Conservation (phyloP, 2,888 invertebrate species). For the Epirrita christyi region DNA sequence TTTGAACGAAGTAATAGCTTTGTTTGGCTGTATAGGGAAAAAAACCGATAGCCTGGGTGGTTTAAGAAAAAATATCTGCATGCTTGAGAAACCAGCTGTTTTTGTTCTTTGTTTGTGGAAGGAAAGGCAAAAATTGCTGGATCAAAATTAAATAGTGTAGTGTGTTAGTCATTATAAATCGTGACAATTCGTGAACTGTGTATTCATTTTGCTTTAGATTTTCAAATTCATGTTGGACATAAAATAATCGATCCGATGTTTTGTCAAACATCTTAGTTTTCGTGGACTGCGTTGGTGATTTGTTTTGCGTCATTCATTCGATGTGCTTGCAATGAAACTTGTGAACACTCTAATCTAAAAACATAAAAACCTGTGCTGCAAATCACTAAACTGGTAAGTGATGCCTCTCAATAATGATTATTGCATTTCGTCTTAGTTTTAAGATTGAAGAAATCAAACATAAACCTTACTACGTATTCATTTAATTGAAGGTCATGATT, state of each 20-base stretch:
- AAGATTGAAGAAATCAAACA: not conserved
- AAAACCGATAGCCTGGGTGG: constrained; percentile 19
- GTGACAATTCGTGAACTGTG: constrained; percentile 67
- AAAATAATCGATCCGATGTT: constrained; percentile 71
- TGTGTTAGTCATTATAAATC: constrained; percentile 52
- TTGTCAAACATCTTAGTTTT: constrained; percentile 64
- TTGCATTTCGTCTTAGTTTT: not conserved
- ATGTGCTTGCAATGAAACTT: constrained; percentile 44
- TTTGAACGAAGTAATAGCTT: constrained; percentile 8
- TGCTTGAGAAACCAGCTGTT: constrained; percentile 80
- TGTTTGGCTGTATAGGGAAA: not conserved
- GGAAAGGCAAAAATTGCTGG: constrained; percentile 63
- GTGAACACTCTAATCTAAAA: constrained; percentile 30
- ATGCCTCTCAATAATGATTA: not conserved
- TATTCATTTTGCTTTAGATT: constrained; percentile 50
- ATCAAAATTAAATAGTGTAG: constrained; percentile 77
- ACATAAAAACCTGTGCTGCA: constrained; percentile 31
- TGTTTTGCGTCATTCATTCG: constrained; percentile 73
- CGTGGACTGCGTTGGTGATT: constrained; percentile 65
- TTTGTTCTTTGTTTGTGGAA: constrained; percentile 57
- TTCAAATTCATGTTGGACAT: constrained; percentile 60
- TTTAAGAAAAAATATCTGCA: constrained; percentile 61
- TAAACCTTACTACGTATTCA: constrained; percentile 2
- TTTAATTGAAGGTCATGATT: constrained; percentile 54
- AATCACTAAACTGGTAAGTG: constrained; percentile 47